A percentile compares a stretch with the other conserved stretches of the same genome.
Evolutionary conservation across 1,140 invertebrate species (phyloP).

Genomic region (Ctenoplectra terminalis): DNA sequence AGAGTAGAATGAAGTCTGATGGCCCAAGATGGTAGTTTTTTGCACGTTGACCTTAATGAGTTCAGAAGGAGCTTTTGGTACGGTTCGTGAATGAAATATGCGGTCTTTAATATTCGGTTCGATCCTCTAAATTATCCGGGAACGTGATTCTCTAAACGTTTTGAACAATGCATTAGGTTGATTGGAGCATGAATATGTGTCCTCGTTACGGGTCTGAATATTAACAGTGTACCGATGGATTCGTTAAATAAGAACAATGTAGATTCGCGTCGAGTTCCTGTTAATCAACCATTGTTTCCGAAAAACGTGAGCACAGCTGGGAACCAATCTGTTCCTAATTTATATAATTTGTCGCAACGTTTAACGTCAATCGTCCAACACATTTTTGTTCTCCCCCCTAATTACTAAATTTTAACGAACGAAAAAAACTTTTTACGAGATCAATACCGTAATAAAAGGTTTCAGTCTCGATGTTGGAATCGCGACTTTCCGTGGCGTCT

Average conservation of each 20-base stretch:
- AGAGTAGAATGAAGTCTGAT: not conserved
- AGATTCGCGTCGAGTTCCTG: not conserved
- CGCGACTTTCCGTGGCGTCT: not conserved
- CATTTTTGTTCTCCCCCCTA: no score
- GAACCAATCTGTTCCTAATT: no score
- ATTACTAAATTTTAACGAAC: no score
- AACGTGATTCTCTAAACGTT: conserved; percentile 3
- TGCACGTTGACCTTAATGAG: conserved; percentile 4
- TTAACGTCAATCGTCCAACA: not conserved
- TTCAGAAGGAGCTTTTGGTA: not conserved
- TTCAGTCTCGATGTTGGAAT: no score
- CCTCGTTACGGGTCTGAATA: not conserved
- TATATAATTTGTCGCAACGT: no score
- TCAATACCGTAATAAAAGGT: not conserved
- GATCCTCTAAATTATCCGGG: conserved; percentile 1
- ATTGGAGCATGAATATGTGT: not conserved
- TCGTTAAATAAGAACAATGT: not conserved
- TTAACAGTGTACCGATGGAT: not conserved
- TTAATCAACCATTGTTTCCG: not conserved
- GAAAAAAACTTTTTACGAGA: not conserved
- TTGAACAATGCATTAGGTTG: not conserved
- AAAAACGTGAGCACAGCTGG: no score
- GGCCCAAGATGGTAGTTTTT: not conserved
- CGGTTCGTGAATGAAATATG: not conserved
- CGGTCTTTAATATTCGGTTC: not conserved